Evolutionary conservation across 2,797 vertebrate genomes (phyloP).

Genomic region (Pempheris klunzingeri): DNA sequence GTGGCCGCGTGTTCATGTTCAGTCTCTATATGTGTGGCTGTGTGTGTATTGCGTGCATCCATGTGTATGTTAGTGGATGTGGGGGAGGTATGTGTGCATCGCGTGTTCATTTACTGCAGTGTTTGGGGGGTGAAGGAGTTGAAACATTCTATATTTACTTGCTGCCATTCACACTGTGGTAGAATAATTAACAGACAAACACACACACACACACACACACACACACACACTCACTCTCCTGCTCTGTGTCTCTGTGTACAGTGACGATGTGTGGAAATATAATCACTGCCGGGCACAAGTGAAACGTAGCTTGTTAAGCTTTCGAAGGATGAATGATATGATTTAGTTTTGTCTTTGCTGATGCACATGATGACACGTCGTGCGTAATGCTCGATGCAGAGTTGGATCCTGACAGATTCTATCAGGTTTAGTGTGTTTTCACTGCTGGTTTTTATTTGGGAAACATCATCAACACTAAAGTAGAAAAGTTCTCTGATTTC

Average conservation of each 20-base stretch:
- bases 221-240: constrained; percentile 55
- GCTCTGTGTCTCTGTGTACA: constrained; percentile 12
- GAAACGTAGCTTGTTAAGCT: neutral
- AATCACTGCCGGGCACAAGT: neutral
- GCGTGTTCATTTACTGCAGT: constrained; percentile 70
- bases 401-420: neutral
- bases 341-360: neutral
- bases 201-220: constrained; percentile 59
- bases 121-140: constrained; percentile 68
- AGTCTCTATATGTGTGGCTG: constrained; percentile 48
- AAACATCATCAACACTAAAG: neutral
- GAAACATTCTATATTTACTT: constrained; percentile 80
- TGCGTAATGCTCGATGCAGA: neutral
- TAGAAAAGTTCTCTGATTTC: neutral
- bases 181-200: constrained; percentile 74
- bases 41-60: constrained; percentile 66
- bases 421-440: no score
- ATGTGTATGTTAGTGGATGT: constrained; percentile 64
- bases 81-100: constrained; percentile 65
- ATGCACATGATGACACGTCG: no score
- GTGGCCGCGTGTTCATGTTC: constrained; percentile 58
- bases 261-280: neutral
- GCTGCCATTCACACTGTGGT: constrained; percentile 69
- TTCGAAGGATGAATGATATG: neutral
- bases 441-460: no score